Evolutionary conservation across 2,888 invertebrate genomes (phyloP), one percentile per base, ranked within the genome.

Genomic region (Pyrrhia umbra): DNA sequence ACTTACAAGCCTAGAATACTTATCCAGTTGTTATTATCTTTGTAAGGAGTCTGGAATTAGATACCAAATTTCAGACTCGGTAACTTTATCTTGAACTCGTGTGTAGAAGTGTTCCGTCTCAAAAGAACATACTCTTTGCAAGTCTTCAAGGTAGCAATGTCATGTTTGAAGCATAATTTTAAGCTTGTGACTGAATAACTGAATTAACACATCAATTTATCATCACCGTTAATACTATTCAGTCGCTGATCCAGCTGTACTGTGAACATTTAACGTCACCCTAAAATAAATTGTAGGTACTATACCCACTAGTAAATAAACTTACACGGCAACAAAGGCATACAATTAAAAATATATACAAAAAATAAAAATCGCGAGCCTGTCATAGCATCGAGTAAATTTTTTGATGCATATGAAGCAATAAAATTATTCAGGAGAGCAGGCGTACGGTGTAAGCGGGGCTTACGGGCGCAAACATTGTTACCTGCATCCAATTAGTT

Each of bases 401-500:
- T 83, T 82, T 82, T 84, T 77, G 79, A 82, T 83, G 82, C 80
- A 77, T 77, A 77, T 79, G 76, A 82, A 75, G 78, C 79, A 81
- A 84, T 86, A 80, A 83, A 84, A 84, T 85, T 80, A 85, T 84
- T 68, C 66, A 60, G 67, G 54, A 73, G 63, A 65, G 68, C 76
- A 59, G 43, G 64, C 56, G 74, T 50, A 70, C 54, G 61, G 55
- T 55, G 73, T 59, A 68, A 70, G 76, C 77, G 69, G 45, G 68
- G 72, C 80, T 81, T 79, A 69, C 78, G 79, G 69, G 71, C 80
- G 84, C 84, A 88, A 77, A 90, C 88, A 87, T 81, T 85, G 88
- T 88, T 88, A 88, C 87, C 86, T 84, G 86, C 81, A 86, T 88
- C 88, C 89, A 91, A 90, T 90, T 91, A 91, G 87, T 77, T 80